Evolutionary conservation across 2,797 vertebrate genomes (phyloP).

Genomic region (Monodelphis domestica): DNA sequence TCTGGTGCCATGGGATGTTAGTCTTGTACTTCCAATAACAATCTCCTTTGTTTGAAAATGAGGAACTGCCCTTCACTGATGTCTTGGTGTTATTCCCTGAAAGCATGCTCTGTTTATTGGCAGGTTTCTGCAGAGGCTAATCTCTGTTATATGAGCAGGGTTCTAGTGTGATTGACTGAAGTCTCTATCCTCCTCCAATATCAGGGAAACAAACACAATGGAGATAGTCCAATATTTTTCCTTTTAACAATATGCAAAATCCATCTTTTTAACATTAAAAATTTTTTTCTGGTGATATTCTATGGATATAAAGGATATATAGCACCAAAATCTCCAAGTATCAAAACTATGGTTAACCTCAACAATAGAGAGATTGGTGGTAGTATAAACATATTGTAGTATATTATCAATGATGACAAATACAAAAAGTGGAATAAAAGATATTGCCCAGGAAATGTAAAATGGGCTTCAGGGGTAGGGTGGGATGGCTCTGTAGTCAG

Average conservation of each 20-base stretch:
- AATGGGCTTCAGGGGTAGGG: neutral
- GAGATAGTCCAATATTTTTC: neutral
- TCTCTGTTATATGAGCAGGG: slow-evolving; percentile 35
- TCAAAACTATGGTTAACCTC: neutral
- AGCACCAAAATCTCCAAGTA: neutral
- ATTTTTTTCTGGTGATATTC: neutral
- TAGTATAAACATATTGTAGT: slow-evolving; percentile 34
- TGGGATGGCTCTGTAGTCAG: neutral
- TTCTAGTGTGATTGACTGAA: slow-evolving; percentile 32
- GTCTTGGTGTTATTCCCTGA: slow-evolving; percentile 66
- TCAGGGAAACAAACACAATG: neutral
- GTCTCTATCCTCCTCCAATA: neutral
- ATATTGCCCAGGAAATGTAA: neutral
- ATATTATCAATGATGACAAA: slow-evolving; percentile 13
- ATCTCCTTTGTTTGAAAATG: slow-evolving; percentile 62
- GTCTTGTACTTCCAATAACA: slow-evolving; percentile 48
- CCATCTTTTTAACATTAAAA: neutral
- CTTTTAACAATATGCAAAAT: neutral
- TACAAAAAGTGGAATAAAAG: neutral
- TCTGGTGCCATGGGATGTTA: slow-evolving; percentile 16
- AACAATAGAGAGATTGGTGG: slow-evolving; percentile 23
- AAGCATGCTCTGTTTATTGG: neutral
- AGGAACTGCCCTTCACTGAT: slow-evolving; percentile 51
- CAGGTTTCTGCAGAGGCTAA: slow-evolving; percentile 58
- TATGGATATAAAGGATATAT: no score